Conservation (phyloP, 1,140 invertebrate species). For the Argopecten irradians region DNA sequence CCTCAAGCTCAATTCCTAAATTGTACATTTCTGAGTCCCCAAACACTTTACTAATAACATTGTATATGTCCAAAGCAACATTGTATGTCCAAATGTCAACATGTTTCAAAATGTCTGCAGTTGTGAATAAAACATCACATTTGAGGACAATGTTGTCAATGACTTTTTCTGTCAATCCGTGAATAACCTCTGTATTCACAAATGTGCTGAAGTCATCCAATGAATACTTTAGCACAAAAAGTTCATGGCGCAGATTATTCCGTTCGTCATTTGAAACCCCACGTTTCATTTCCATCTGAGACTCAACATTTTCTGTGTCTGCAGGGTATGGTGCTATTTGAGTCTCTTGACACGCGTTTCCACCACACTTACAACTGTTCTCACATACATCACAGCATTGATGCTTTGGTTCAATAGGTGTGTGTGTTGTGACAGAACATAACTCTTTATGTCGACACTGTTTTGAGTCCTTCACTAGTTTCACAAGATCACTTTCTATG, state of each 20-base stretch:
- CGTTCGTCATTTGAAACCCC: no score
- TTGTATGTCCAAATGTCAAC: no score
- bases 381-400: constrained; percentile 48
- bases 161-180: not conserved
- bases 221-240: not conserved
- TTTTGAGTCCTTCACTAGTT: constrained; percentile 4
- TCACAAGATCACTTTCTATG: constrained; percentile 40
- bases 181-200: not conserved
- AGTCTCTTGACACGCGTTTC: not conserved
- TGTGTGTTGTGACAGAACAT: not conserved
- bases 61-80: no score
- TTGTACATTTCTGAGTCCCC: no score
- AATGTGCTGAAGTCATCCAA: not conserved
- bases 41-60: no score
- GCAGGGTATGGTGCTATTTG: not conserved
- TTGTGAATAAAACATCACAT: no score
- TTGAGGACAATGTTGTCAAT: not conserved
- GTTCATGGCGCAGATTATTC: not conserved
- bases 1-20: no score
- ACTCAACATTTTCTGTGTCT: no score
- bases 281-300: no score
- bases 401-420: constrained; percentile 29
- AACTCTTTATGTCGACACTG: constrained; percentile 38
- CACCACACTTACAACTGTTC: constrained; percentile 37
- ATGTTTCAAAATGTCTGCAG: no score